Conservation (phyloP, 1,140 invertebrate species). For the Papilio polytes region DNA sequence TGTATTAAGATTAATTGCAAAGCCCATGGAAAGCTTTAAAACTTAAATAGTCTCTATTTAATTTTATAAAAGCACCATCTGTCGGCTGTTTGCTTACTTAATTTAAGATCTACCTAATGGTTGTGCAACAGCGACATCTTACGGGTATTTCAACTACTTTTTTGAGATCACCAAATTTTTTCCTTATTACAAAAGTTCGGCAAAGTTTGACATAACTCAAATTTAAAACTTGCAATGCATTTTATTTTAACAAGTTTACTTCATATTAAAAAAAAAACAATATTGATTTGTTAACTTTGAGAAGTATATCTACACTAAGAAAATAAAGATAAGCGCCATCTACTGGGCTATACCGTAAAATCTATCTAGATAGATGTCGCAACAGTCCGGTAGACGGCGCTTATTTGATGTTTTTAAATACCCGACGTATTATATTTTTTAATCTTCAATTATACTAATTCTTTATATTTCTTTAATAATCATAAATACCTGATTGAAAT, state of each 20-base stretch:
- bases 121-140: not conserved
- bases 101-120: conserved; percentile 25
- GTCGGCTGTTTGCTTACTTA: not conserved
- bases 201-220: no score
- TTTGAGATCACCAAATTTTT: not conserved
- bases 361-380: no score
- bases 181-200: no score
- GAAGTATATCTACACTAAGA: no score
- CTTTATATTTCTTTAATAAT: not conserved
- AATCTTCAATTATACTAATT: not conserved
- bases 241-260: no score
- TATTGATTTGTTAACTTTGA: no score
- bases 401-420: not conserved
- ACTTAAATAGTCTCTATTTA: not conserved
- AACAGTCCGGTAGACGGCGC: not conserved
- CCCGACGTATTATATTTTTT: no score
- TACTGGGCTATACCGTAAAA: no score
- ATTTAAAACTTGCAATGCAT: no score
- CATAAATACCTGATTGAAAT: not conserved
- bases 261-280: no score
- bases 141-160: not conserved
- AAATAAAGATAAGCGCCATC: no score
- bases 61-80: conserved; percentile 46
- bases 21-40: not conserved
- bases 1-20: not conserved